These are phyloP conservation scores for Antitype chi DNA, from an alignment of 2,888 invertebrate genomes.

Conservation along the genomic window DNA sequence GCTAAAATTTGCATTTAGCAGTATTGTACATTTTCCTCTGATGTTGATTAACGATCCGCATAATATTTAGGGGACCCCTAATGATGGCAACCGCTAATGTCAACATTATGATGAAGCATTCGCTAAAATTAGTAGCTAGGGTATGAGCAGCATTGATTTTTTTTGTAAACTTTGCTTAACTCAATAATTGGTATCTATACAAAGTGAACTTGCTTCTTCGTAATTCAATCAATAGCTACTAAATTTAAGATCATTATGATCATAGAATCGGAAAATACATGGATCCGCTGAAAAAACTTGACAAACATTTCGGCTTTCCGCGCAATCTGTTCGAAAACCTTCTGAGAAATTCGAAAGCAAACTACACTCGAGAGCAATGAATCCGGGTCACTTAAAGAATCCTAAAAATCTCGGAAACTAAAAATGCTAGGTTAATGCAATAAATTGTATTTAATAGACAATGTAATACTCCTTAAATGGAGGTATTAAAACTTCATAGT, in stretches of 20 bases:
- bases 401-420: too few species aligned
- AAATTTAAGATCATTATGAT: background rate
- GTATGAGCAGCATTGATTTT: background rate
- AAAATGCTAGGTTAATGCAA: too few species aligned
- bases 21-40: background rate
- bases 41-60: constrained; percentile 27
- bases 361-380: too few species aligned
- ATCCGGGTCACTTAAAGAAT: too few species aligned
- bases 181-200: too few species aligned
- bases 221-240: background rate
- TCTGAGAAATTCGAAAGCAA: background rate
- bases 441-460: too few species aligned
- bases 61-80: constrained; percentile 6
- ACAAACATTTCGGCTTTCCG: background rate
- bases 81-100: constrained; percentile 8
- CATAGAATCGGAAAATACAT: background rate
- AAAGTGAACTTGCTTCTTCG: background rate
- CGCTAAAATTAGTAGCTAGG: background rate
- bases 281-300: too few species aligned
- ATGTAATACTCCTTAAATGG: too few species aligned
- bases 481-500: too few species aligned
- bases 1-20: background rate
- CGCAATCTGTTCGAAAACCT: background rate
- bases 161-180: background rate
- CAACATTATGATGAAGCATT: constrained; percentile 11